Conservation (phyloP, 2,113 vertebrate genomes). For the Cyprinodon variegatus region DNA sequence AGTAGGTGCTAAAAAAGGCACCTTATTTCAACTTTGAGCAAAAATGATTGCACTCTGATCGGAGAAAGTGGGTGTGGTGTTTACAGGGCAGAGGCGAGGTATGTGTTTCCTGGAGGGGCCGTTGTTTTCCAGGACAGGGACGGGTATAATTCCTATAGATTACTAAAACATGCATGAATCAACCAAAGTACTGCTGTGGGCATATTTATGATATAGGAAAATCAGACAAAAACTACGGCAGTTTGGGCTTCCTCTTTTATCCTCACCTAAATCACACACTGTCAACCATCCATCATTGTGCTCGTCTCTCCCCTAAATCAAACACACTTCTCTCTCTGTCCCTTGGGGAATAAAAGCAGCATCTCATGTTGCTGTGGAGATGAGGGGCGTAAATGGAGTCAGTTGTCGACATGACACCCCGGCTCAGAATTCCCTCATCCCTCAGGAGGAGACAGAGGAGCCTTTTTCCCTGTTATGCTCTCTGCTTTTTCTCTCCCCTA, state of each 20-base stretch:
- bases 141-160: no score
- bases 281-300: conserved; percentile 1
- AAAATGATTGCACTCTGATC: no score
- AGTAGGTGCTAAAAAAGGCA: no score
- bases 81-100: no score
- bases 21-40: no score
- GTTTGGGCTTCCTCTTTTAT: background rate
- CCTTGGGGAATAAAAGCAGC: conserved; percentile 41
- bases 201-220: no score
- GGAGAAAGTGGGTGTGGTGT: no score
- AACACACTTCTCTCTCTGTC: conserved; percentile 22
- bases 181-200: no score
- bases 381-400: conserved; percentile 73
- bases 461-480: conserved; percentile 66
- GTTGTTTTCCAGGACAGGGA: no score
- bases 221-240: background rate
- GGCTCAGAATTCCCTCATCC: conserved; percentile 72
- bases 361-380: conserved; percentile 68
- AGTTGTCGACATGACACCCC: conserved; percentile 74
- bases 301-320: conserved; percentile 21
- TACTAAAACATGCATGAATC: no score
- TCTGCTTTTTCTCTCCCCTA: conserved; percentile 47
- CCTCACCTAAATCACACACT: background rate
- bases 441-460: conserved; percentile 66
- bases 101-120: no score